Conservation (phyloP, 1,140 invertebrate species). For the Drosophila nigrodunni region DNA sequence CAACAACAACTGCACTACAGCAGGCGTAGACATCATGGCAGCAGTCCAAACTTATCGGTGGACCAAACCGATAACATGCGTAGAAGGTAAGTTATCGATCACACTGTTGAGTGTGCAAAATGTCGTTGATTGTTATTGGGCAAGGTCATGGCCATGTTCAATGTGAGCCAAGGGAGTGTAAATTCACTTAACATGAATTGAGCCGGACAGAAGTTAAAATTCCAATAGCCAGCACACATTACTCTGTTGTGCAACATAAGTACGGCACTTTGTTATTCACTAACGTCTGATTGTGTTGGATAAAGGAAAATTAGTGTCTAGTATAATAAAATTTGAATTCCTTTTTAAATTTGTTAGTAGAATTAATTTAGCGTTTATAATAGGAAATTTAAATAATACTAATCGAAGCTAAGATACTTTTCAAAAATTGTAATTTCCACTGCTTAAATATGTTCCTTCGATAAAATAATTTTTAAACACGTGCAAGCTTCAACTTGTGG, state of each 20-base stretch:
- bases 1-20: constrained; percentile 59
- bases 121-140: constrained; percentile 25
- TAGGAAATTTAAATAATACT: no score
- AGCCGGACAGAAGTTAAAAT: no score
- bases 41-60: constrained; percentile 76
- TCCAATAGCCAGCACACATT: no score
- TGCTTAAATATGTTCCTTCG: not conserved
- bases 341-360: no score
- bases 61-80: constrained; percentile 81
- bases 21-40: constrained; percentile 73
- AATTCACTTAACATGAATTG: not conserved
- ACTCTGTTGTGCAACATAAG: not conserved
- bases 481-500: constrained; percentile 55
- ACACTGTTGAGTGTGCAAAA: constrained; percentile 1
- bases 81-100: constrained; percentile 64
- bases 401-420: no score
- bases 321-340: no score
- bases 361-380: no score
- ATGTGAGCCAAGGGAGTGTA: not conserved
- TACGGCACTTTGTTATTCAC: no score
- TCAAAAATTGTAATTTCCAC: no score
- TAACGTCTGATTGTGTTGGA: no score
- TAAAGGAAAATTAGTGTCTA: no score
- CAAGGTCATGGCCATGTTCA: constrained; percentile 49
- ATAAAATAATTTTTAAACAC: constrained; percentile 40